Conservation (phyloP, 2,888 invertebrate species). For the Apotomis betuletana region DNA sequence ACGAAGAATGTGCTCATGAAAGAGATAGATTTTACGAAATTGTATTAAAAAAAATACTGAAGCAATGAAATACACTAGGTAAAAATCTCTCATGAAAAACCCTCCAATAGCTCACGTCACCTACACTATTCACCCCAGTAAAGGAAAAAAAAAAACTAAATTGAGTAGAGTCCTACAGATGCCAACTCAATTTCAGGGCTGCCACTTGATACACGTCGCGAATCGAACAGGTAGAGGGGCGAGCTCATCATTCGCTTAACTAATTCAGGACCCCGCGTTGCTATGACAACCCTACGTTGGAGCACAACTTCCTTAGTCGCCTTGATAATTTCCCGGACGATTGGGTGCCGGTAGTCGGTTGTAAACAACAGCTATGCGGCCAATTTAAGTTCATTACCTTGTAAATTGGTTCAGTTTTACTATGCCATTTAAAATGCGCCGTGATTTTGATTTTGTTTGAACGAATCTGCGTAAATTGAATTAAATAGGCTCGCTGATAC, state of each 20-base stretch:
- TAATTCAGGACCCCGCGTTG: conserved; percentile 69
- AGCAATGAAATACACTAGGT: too few species aligned
- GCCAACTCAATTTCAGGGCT: conserved; percentile 38
- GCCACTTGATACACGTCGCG: conserved; percentile 43
- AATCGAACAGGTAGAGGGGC: conserved; percentile 53
- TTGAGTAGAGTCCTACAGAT: conserved; percentile 22
- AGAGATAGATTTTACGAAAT: background rate
- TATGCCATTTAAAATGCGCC: conserved; percentile 13
- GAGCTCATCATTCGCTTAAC: conserved; percentile 74
- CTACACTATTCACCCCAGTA: conserved; percentile 20
- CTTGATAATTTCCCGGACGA: conserved; percentile 72
- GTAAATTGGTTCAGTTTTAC: conserved; percentile 34
- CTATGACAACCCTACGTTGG: conserved; percentile 67
- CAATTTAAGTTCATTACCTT: conserved; percentile 65
- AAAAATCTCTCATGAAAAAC: background rate
- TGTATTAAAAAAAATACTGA: too few species aligned
- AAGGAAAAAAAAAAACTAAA: conserved; percentile 34
- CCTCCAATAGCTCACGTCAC: background rate
- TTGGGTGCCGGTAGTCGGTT: conserved; percentile 64
- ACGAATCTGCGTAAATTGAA: conserved; percentile 9
- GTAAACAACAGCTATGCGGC: conserved; percentile 63
- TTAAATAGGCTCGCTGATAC: conserved; percentile 15
- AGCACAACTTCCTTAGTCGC: conserved; percentile 57
- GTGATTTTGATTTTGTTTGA: conserved; percentile 6
- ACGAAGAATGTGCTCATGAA: conserved; percentile 2